Evolutionary conservation across 2,113 vertebrate genomes (phyloP).

Genomic region (Columbina picui): DNA sequence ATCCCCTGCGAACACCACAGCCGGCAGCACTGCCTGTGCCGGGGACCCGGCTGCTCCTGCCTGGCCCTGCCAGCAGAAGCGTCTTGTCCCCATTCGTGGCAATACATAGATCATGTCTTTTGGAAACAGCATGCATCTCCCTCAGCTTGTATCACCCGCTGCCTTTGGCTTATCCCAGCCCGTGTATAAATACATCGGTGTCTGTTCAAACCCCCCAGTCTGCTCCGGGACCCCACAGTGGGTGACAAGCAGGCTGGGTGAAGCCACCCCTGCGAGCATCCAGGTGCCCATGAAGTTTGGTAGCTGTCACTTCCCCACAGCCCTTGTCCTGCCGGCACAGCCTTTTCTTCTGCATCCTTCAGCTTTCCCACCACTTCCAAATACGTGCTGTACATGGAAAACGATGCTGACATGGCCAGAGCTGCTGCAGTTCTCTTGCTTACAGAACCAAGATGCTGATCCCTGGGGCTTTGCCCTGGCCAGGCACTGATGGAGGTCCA

Average conservation of each 20-base stretch:
- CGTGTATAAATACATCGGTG: fast-evolving
- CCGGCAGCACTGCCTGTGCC: background rate
- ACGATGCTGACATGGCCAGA: background rate
- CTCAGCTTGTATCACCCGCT: background rate
- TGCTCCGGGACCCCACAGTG: fast-evolving
- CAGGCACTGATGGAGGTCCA: background rate
- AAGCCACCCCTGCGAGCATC: fast-evolving
- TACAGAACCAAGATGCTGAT: background rate
- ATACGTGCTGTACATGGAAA: fast-evolving
- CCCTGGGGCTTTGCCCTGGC: background rate
- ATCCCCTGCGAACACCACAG: fast-evolving
- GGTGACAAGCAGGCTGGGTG: background rate
- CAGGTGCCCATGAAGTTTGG: background rate
- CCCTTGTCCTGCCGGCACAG: background rate
- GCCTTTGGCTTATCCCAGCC: background rate
- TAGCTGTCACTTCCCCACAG: background rate
- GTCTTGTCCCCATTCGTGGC: fast-evolving
- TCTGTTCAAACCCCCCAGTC: background rate
- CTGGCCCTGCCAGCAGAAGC: background rate
- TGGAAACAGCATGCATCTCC: fast-evolving
- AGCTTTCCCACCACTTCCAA: background rate
- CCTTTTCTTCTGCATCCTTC: fast-evolving
- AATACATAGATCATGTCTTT: background rate
- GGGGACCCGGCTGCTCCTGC: background rate
- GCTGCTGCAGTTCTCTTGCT: fast-evolving